Percentiles rank a stretch among this genome's conserved stretches.
These are phyloP conservation scores for Notodonta dromedarius DNA, from an alignment of 2,888 invertebrate genomes.

Conservation along the genomic window DNA sequence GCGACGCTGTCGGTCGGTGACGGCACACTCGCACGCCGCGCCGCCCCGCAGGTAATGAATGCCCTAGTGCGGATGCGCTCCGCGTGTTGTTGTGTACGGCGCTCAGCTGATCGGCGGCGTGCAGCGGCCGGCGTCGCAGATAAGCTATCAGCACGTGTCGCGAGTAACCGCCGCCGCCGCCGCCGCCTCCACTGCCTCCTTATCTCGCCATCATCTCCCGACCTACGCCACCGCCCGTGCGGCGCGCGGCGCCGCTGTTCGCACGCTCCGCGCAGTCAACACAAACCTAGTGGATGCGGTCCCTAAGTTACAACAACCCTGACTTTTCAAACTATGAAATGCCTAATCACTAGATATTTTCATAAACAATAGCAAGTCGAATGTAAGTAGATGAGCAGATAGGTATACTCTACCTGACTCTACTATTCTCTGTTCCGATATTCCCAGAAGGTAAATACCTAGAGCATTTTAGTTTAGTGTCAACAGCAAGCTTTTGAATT, in stretches of 20 bases:
- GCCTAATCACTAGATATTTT: too few relatives aligned
- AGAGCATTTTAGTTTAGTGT: too few relatives aligned
- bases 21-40: background rate
- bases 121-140: constrained; percentile 31
- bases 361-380: too few relatives aligned
- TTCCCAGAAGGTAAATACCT: too few relatives aligned
- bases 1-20: background rate
- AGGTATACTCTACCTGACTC: too few relatives aligned
- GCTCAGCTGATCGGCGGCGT: constrained; percentile 42
- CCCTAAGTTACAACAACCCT: too few relatives aligned
- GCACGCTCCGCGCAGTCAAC: background rate
- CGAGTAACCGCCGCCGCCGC: constrained; percentile 23
- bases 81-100: constrained; percentile 23
- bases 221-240: constrained; percentile 42
- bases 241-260: background rate
- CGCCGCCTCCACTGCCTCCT: constrained; percentile 33
- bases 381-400: too few relatives aligned
- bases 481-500: background rate
- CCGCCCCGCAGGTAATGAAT: background rate
- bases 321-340: too few relatives aligned
- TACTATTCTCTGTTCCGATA: too few relatives aligned
- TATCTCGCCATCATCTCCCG: constrained; percentile 54
- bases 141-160: constrained; percentile 54
- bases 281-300: background rate
- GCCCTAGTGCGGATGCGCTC: background rate